phyloP scores from a whole-genome alignment of 2,113 vertebrate genomes.

The Cathartes aura region DNA sequence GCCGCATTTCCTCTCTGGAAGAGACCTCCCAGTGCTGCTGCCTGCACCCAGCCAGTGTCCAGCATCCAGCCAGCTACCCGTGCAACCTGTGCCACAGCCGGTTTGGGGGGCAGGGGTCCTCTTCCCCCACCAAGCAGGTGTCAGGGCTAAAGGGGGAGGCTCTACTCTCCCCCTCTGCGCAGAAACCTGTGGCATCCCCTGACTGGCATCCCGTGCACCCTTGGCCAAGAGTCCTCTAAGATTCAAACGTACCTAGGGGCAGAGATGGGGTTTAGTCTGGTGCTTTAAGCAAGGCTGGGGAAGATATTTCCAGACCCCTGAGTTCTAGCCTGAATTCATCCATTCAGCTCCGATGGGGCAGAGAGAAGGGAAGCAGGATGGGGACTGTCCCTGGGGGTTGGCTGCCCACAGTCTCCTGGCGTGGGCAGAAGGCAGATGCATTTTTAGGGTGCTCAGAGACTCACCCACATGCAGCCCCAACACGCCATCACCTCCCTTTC shows the following conservation, averaged over 20 bases:
- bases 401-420: not conserved
- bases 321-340: not conserved
- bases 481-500: not conserved
- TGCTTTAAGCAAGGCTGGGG: not conserved
- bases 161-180: not conserved
- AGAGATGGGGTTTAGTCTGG: not conserved
- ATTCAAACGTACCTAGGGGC: not conserved
- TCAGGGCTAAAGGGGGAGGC: not conserved
- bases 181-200: not conserved
- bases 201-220: no score
- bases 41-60: not conserved
- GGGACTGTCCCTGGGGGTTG: not conserved
- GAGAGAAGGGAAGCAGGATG: not conserved
- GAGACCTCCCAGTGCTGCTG: not conserved
- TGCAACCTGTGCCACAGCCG: no score
- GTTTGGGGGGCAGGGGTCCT: not conserved
- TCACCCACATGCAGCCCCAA: not conserved
- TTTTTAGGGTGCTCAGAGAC: not conserved
- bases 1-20: rapidly evolving
- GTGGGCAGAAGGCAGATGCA: not conserved
- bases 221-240: not conserved
- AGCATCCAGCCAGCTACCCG: not conserved
- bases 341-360: not conserved
- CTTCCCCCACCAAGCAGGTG: not conserved
- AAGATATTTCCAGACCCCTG: not conserved